These are phyloP conservation scores for Stichodactyla mertensii DNA, from an alignment of 64 coral and sea anemone species.

Conservation along the genomic window DNA sequence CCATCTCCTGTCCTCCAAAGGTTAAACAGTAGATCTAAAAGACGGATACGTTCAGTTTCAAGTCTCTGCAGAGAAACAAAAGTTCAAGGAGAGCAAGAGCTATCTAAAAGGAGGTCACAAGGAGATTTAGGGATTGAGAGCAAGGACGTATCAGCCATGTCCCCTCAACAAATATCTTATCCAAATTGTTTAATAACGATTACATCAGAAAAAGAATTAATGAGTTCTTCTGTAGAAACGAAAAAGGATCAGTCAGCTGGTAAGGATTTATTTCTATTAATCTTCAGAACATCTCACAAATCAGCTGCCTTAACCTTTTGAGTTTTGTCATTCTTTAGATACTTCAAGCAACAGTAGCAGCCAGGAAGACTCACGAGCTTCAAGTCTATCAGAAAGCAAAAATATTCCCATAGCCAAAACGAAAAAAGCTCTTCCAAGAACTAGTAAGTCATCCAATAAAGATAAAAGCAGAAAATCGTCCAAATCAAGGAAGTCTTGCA, in stretches of 20 bases:
- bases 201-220: background rate
- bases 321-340: background rate
- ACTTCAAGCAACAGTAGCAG: background rate
- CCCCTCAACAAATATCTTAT: background rate
- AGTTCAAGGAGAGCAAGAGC: background rate
- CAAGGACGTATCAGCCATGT: background rate
- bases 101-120: background rate
- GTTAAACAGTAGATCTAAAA: constrained; percentile 54
- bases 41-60: constrained; percentile 45
- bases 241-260: background rate
- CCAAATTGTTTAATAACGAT: background rate
- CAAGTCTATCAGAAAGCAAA: background rate
- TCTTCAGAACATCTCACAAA: background rate
- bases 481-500: constrained; percentile 24
- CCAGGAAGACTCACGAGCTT: background rate
- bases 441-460: background rate
- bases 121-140: background rate
- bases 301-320: background rate
- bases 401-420: background rate
- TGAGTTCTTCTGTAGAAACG: background rate
- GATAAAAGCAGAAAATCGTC: constrained; percentile 20
- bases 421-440: background rate
- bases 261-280: background rate
- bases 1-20: constrained; percentile 34
- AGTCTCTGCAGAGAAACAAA: constrained; percentile 6